These are phyloP conservation scores for Paracentrotus lividus DNA, from an alignment of 53 echinoderm and acorn worm species.

Conservation along the genomic window DNA sequence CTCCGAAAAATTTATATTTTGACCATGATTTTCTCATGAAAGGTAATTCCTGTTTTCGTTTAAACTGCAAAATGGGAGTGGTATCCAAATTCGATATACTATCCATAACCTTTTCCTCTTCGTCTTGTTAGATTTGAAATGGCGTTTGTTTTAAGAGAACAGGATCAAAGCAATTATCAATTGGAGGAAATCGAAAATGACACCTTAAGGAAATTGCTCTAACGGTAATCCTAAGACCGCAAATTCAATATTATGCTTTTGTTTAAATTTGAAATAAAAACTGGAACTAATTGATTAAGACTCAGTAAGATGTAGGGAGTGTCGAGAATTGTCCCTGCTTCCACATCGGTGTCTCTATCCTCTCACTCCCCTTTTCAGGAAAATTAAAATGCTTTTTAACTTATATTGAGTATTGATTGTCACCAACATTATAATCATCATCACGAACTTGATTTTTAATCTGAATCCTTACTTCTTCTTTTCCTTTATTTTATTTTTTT, in stretches of 20 bases:
- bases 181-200: not conserved
- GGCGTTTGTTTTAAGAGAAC: not conserved
- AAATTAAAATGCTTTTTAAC: no score
- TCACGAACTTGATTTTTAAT: not conserved
- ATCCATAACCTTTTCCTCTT: not conserved
- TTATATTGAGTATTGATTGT: no score
- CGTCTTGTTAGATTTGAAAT: not conserved
- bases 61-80: not conserved
- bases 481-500: no score
- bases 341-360: not conserved
- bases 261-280: not conserved
- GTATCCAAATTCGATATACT: not conserved
- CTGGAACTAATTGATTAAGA: slow-evolving; percentile 40
- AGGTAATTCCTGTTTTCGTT: not conserved
- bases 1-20: not conserved
- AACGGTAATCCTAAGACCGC: not conserved
- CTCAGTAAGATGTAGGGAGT: not conserved
- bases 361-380: not conserved
- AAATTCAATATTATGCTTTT: slow-evolving; percentile 5
- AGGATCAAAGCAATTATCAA: not conserved
- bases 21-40: not conserved
- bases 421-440: not conserved
- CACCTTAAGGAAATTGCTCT: slow-evolving; percentile 16
- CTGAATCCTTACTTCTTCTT: not conserved
- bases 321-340: not conserved